Percentiles rank a stretch among this genome's conserved stretches.
Conservation (phyloP, 1,140 invertebrate genomes). For the Hyles euphorbiae region DNA sequence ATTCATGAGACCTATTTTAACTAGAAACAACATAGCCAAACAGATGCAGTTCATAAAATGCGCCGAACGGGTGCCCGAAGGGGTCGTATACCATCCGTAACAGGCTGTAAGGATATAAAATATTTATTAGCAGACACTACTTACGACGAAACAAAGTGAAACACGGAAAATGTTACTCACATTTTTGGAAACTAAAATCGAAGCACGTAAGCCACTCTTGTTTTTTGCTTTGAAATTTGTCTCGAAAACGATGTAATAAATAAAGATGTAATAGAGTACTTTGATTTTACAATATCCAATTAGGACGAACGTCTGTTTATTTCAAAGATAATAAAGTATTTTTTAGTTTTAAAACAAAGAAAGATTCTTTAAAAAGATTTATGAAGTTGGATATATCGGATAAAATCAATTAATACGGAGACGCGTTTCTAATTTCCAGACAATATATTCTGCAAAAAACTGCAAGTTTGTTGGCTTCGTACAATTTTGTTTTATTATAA, state of each 20-base stretch:
- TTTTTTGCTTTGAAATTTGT: neutral
- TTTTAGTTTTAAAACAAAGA: too few relatives aligned
- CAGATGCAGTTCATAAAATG: constrained; percentile 34
- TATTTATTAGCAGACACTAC: constrained; percentile 40
- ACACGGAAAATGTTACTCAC: constrained; percentile 8
- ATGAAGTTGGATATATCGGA: too few relatives aligned
- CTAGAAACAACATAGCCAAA: neutral
- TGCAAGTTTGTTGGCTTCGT: constrained; percentile 3
- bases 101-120: constrained; percentile 43
- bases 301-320: too few relatives aligned
- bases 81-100: constrained; percentile 25
- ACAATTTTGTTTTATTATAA: constrained; percentile 26
- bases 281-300: too few relatives aligned
- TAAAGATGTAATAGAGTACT: neutral
- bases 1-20: too few relatives aligned
- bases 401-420: too few relatives aligned
- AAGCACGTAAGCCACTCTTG: neutral
- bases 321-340: too few relatives aligned
- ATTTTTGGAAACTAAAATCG: constrained; percentile 12
- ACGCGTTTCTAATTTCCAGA: too few relatives aligned
- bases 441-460: too few relatives aligned
- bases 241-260: constrained; percentile 10
- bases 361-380: too few relatives aligned
- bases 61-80: constrained; percentile 26
- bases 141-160: constrained; percentile 19